Base-by-base conservation (phyloP, 2,888 invertebrate genomes). In the Morpho helenor region DNA sequence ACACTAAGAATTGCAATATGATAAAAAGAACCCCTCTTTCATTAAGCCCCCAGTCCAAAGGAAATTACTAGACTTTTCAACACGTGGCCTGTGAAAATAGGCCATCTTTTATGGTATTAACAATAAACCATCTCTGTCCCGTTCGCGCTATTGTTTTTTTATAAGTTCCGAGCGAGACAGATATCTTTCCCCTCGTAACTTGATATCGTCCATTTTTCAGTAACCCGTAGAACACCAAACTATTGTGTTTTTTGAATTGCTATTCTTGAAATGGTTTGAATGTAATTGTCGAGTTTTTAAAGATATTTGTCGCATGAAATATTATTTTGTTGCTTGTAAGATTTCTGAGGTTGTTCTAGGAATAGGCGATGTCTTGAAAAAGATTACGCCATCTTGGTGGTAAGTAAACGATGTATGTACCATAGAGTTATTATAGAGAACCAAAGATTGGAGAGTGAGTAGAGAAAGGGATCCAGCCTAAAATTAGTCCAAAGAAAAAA, bases 51-150 rank as follows among this genome's bases (percentile, higher is more conserved):
- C 59, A 62, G 61, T 65, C 68, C 62, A 69, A 68, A 65, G 71
- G 71, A 71, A 68, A 69, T 69, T 67, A 61, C 66, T 73, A 71
- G 75, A 62, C 74, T 75, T 79, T 82, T 78, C 74, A 75, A 71
- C 85, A 86, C 84, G 86, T 85, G 87, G 78, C 76, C 62, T 49
- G 68, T 64, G 76, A 77, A 87, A 84, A 83, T 85, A 73, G 87
- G 87, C 85, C 87, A 84, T 66, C 80, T 74, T 78, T 84, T 85
- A 82, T 84, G 56, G 56, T 75, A 76, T 76, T 74, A 77, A 77
- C 76, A 78, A 76, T 73, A 71, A 70, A 72, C 71, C 70, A 65
- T 68, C 59, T 57, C 76, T 62, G 66, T 82, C 80, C 67, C 78
- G 59, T 69, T 81, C 76, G 54, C 63, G 48, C 60, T 51, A 57